These are phyloP conservation scores for Sesamia nonagrioides DNA, from an alignment of 1,140 invertebrate species.

Conservation along the genomic window DNA sequence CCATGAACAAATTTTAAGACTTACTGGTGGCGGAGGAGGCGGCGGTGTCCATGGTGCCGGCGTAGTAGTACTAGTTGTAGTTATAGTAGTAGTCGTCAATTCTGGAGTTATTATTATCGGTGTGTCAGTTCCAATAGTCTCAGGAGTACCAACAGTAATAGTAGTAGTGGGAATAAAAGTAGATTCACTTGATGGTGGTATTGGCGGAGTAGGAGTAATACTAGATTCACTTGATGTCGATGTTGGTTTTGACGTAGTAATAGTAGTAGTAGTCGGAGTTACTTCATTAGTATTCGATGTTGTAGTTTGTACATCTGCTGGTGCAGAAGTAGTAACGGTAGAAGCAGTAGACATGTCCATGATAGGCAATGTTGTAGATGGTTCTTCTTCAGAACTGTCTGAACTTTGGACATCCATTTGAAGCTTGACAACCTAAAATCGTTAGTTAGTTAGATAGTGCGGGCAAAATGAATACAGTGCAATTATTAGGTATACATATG, in stretches of 20 bases:
- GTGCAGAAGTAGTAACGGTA: not conserved
- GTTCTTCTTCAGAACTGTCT: constrained; percentile 46
- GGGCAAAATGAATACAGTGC: not conserved
- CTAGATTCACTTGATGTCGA: no score
- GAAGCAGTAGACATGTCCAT: no score
- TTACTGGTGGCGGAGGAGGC: constrained; percentile 8
- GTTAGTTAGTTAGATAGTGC: constrained; percentile 43
- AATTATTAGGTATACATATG: not conserved
- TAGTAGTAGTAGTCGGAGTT: not conserved
- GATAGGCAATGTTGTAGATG: not conserved
- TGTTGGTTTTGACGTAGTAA: no score
- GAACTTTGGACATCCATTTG: not conserved
- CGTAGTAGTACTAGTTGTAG: not conserved
- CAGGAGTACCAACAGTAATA: not conserved
- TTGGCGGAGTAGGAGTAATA: no score
- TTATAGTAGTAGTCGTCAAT: not conserved
- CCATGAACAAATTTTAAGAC: constrained; percentile 1
- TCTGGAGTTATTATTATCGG: not conserved
- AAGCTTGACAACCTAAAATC: constrained; percentile 34
- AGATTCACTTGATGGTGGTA: not conserved
- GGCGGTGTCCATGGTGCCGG: not conserved
- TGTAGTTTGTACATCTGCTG: no score
- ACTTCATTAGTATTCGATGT: no score
- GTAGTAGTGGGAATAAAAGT: not conserved
- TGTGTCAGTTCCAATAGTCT: not conserved